These are phyloP conservation scores for Perdita meconis DNA, from an alignment of 2,888 invertebrate genomes.

Conservation along the genomic window DNA sequence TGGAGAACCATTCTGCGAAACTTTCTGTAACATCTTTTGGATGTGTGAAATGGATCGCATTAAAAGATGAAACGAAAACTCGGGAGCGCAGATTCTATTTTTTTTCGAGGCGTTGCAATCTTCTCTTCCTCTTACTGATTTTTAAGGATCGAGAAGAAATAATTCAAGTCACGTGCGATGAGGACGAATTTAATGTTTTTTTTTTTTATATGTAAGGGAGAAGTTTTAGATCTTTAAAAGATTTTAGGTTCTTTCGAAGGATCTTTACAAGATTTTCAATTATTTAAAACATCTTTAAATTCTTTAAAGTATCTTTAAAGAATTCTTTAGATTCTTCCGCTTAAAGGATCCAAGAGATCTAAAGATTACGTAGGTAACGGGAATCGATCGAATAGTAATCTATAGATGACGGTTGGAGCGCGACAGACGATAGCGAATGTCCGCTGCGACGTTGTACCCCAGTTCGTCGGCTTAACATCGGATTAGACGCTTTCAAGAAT, in stretches of 20 bases:
- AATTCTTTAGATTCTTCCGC: not conserved
- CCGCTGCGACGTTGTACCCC: slow-evolving; percentile 11
- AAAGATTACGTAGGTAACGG: too few relatives aligned
- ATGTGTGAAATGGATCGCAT: slow-evolving; percentile 32
- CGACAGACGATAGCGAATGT: not conserved
- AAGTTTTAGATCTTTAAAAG: not conserved
- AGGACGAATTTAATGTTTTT: too few relatives aligned
- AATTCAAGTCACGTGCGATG: too few relatives aligned
- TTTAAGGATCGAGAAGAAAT: too few relatives aligned
- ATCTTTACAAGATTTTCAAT: too few relatives aligned
- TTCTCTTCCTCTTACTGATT: slow-evolving; percentile 14
- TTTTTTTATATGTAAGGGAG: too few relatives aligned
- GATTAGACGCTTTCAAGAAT: slow-evolving; percentile 68
- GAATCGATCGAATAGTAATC: too few relatives aligned
- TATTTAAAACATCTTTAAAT: not conserved
- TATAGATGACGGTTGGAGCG: slow-evolving; percentile 19
- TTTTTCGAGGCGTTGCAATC: not conserved
- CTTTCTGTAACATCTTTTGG: slow-evolving; percentile 16
- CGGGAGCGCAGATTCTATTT: slow-evolving; percentile 16
- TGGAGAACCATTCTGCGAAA: slow-evolving; percentile 14
- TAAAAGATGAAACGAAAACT: not conserved
- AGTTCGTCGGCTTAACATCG: slow-evolving; percentile 66
- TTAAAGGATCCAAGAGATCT: too few relatives aligned
- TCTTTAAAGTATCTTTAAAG: not conserved
- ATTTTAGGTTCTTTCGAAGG: slow-evolving; percentile 30